Conservation (phyloP, 2,888 invertebrate species). For the Pseudococcus jackbeardsleyi region DNA sequence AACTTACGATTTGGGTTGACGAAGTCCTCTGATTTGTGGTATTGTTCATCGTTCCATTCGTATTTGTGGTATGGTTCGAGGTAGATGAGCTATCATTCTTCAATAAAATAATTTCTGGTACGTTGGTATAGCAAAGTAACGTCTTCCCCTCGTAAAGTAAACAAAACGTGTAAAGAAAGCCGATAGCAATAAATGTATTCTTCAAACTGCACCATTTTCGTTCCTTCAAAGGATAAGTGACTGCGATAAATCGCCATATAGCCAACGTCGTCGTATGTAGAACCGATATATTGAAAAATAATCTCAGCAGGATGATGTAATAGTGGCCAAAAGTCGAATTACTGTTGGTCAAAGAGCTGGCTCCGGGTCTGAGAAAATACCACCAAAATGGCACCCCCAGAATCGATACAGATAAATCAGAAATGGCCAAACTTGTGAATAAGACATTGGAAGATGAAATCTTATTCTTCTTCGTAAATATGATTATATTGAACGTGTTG, state of each 20-base stretch:
- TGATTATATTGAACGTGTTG: not conserved
- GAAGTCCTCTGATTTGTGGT: not conserved
- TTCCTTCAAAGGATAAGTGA: constrained; percentile 1
- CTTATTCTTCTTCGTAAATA: not conserved
- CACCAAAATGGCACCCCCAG: not conserved
- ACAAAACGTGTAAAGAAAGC: not conserved
- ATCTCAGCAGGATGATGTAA: not conserved
- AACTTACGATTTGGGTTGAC: not conserved
- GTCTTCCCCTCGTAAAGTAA: not conserved
- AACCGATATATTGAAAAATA: constrained; percentile 6
- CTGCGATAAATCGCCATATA: not conserved
- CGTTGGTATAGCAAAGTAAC: not conserved
- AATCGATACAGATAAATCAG: not conserved
- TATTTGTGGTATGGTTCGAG: not conserved
- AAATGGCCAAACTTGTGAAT: not conserved
- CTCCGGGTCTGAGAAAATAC: not conserved
- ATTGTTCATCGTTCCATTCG: not conserved
- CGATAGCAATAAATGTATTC: not conserved
- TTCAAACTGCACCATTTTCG: not conserved
- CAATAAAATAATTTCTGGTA: not conserved
- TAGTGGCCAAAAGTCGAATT: not conserved
- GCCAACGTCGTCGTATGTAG: not conserved
- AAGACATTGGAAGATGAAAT: not conserved
- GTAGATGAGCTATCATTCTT: not conserved
- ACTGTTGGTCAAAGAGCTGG: not conserved